Conservation (phyloP, 2,113 vertebrate genomes). For the Myotis lucifugus region DNA sequence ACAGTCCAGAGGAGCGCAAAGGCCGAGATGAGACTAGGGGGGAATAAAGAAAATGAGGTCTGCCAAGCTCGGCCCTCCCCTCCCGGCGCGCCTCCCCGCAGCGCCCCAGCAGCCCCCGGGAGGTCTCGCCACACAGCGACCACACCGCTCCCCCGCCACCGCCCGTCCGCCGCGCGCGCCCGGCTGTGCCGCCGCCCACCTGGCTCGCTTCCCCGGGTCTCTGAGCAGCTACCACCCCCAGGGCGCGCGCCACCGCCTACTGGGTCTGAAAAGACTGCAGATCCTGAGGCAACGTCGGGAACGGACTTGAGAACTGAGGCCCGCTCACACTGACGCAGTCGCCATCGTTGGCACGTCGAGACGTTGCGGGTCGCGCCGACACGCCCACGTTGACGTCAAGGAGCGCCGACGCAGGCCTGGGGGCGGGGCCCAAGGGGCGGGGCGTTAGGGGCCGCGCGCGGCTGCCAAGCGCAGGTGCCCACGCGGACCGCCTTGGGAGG, state of each 20-base stretch:
- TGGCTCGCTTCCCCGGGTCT: not conserved
- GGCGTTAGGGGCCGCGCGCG: too few species aligned
- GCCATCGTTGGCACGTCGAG: not conserved
- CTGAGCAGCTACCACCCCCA: not conserved
- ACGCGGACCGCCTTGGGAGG: rapidly evolving
- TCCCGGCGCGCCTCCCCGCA: not conserved
- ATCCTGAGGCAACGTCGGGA: not conserved
- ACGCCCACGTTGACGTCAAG: conserved; percentile 59
- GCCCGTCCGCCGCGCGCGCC: not conserved
- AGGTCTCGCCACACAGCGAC: not conserved
- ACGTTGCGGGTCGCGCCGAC: conserved; percentile 13
- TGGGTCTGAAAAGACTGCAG: not conserved
- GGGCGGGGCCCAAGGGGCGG: not conserved
- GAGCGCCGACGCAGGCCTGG: not conserved
- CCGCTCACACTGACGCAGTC: not conserved
- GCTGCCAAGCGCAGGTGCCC: not conserved
- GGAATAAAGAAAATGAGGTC: not conserved
- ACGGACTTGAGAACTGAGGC: not conserved
- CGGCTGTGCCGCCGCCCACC: conserved; percentile 38
- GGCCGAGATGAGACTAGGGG: not conserved
- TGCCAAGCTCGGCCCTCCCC: not conserved
- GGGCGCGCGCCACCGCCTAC: not conserved
- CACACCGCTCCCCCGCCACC: not conserved
- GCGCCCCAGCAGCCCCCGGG: conserved; percentile 65
- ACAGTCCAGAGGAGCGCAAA: not conserved